Evolutionary conservation across 2,888 invertebrate genomes (phyloP), one percentile per base, ranked within the genome.

Genomic region (Drosophila mettleri): DNA sequence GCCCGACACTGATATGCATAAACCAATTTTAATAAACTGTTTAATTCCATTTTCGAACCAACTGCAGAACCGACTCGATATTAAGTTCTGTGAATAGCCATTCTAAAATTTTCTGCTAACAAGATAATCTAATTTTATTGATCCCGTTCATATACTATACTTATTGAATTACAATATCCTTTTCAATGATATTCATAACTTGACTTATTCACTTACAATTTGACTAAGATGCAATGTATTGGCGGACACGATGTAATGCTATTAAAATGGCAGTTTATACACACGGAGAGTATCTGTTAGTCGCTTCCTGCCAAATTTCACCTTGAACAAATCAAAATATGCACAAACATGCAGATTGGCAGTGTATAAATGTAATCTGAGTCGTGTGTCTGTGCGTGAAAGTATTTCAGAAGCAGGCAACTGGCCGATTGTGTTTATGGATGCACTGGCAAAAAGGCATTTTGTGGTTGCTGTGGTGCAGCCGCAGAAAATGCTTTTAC

Each of bases 401-500:
- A 49, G 43, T 76, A 69, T 69, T 59, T 69, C 33, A 46, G 58
- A 41, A 51, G 59, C 63, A 72, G 51, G 49, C 58, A 55, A 51
- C 59, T 64, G 59, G 33, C 43, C 46, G 65, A 45, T 22, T 62
- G 54, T 74, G 49, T 8, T n/a, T 29, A 34, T 24, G 65, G 61
- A 36, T 78, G 71, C 69, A 68, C 78, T 68, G 75, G 64, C 61
- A 58, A 67, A 67, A 77, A 76, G 85, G 75, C 77, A 87, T 87
- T 81, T 69, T 84, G 82, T n/a, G 84, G 84, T 70, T 64, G 38
- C 46, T 78, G 82, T 38, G 87, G 85, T 66, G 55, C 52, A 65
- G 51, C 86, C 81, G 53, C 76, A 80, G 66, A 65, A 74, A 76
- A 83, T 77, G 85, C 85, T 84, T 74, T 83, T 72, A 57, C 71